Evolutionary conservation across 2,797 vertebrate genomes (phyloP).

Genomic region (Rhinophrynus dorsalis): DNA sequence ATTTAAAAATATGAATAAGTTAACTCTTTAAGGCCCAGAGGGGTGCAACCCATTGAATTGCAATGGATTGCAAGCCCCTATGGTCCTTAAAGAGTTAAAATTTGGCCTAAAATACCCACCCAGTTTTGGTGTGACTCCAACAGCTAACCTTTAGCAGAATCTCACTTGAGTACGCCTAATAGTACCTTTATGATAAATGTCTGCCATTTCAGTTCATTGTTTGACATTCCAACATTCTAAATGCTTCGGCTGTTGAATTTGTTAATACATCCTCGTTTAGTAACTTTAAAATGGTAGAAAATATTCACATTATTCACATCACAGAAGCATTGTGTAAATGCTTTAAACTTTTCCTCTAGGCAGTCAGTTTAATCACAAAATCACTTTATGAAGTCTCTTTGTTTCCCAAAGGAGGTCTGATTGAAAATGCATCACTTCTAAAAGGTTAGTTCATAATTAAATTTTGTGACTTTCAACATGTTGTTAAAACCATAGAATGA

Average conservation of each 20-base stretch:
- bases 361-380: slow-evolving; percentile 25
- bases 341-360: slow-evolving; percentile 9
- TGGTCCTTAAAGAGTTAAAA: too few relatives aligned
- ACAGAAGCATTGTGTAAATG: not conserved
- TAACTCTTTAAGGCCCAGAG: too few relatives aligned
- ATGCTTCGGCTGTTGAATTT: not conserved
- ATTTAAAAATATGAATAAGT: too few relatives aligned
- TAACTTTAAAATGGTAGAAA: not conserved
- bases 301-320: not conserved
- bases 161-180: too few relatives aligned
- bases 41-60: too few relatives aligned
- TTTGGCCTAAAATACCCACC: too few relatives aligned
- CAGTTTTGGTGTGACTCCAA: too few relatives aligned
- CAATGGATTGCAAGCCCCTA: too few relatives aligned
- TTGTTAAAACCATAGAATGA: slow-evolving; percentile 38
- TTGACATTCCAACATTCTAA: not conserved
- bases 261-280: not conserved
- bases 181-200: not conserved
- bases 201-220: not conserved
- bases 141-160: too few relatives aligned
- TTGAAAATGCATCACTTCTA: slow-evolving; percentile 33
- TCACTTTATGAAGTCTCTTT: slow-evolving; percentile 28
- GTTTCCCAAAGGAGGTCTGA: slow-evolving; percentile 9
- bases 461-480: slow-evolving; percentile 23
- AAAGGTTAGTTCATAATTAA: slow-evolving; percentile 39